Evolutionary conservation across 1,140 invertebrate genomes (phyloP).

Genomic region (Archivesica marissinica): DNA sequence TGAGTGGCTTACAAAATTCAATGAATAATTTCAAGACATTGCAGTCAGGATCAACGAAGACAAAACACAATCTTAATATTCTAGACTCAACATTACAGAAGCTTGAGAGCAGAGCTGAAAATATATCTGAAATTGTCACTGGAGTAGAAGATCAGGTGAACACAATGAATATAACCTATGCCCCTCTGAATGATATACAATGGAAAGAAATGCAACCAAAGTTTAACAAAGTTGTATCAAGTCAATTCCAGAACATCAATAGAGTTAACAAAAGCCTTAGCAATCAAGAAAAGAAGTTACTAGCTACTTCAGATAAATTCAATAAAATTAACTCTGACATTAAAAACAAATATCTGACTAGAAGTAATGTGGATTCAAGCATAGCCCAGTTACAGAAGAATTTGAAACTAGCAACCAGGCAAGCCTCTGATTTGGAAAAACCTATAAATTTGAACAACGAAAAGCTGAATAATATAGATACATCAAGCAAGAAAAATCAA

Average conservation of each 20-base stretch:
- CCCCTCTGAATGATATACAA: background rate
- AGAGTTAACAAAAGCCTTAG: background rate
- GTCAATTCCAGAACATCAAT: background rate
- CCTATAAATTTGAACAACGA: background rate
- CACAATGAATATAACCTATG: constrained; percentile 8
- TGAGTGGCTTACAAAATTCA: constrained; percentile 12
- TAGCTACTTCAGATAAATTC: background rate
- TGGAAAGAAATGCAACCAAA: constrained; percentile 9
- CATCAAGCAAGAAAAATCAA: background rate
- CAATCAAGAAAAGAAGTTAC: background rate
- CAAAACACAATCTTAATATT: background rate
- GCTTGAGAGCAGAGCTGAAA: background rate
- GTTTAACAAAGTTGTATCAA: background rate
- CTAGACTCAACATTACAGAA: background rate
- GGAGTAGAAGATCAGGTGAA: background rate
- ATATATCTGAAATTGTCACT: background rate
- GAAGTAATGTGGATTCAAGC: background rate
- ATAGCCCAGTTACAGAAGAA: background rate
- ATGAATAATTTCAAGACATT: constrained; percentile 33
- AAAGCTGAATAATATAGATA: background rate
- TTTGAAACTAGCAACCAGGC: background rate
- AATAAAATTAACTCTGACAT: background rate
- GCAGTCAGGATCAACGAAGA: background rate
- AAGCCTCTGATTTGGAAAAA: background rate
- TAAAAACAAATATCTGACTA: background rate